phyloP scores from a whole-genome alignment of 2,888 invertebrate species.

The Noctua janthina region DNA sequence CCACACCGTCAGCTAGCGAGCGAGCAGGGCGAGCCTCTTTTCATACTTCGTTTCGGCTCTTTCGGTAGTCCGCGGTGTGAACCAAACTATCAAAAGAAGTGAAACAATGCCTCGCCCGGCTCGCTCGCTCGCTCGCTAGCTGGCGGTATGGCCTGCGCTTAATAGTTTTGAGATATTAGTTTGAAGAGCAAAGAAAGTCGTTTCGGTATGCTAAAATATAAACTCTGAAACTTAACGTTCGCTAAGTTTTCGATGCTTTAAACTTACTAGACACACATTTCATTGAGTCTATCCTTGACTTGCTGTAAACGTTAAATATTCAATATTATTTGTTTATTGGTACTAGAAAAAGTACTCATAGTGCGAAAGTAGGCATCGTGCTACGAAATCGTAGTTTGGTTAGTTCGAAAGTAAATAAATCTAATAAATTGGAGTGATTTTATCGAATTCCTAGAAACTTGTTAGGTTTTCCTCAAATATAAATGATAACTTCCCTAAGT shows the following conservation, averaged over 20 bases:
- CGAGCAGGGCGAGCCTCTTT: too few relatives aligned
- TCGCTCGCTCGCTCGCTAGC: too few relatives aligned
- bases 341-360: too few relatives aligned
- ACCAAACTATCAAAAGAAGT: too few relatives aligned
- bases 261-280: slow-evolving; percentile 19
- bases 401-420: background rate
- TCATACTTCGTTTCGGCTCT: too few relatives aligned
- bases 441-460: background rate
- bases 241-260: slow-evolving; percentile 10
- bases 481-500: background rate
- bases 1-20: too few relatives aligned
- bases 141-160: too few relatives aligned
- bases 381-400: background rate
- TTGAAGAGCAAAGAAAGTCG: background rate
- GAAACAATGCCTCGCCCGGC: too few relatives aligned
- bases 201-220: background rate
- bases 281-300: background rate
- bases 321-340: background rate
- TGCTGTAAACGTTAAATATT: background rate
- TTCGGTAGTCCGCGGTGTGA: too few relatives aligned
- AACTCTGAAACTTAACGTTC: background rate
- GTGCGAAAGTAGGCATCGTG: too few relatives aligned
- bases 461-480: background rate
- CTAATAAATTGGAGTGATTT: background rate
- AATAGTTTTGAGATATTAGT: background rate